Base-by-base conservation (phyloP, 2,888 invertebrate species). In the Drosophila algonquin region DNA sequence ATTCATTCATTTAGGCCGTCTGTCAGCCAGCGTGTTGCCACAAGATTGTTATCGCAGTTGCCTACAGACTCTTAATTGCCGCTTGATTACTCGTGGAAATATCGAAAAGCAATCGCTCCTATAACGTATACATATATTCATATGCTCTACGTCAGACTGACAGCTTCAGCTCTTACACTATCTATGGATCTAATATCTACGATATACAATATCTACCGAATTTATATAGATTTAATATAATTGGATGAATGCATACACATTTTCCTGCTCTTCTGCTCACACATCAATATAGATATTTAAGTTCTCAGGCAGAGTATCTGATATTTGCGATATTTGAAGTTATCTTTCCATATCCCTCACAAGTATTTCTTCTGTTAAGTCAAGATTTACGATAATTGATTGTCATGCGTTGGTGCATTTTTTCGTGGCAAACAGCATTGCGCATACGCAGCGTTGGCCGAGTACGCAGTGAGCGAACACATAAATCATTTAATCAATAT, bases 401-500 rank as follows among this genome's bases (percentile, higher is more conserved):
- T 77, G 69, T 68, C 74, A 47, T 79, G 76, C 79, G 65, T 78
- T 81, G 79, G 67, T 60, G 63, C 24, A 21, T 45, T 40, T 46
- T 50, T 44, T 50, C 48, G 18, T 10, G 21, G 75, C 84, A 70
- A 69, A 68, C 71, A 51, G 52, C 56, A 73, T 76, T 87, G 80
- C 80, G 73, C 80, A 85, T 84, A 77, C 86, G 87, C 86, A 87
- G 50, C 67, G 81, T 54, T 76, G 78, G 64, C 74, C 52, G 61
- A 60, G 50, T 27, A 51, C 51, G 50, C 68, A 61, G 61, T 62
- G 61, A 58, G 59, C 60, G 45, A 21, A 32, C 50, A 57, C 74
- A 84, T 87, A 84, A 87, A 87, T 84, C 88, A 84, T 87, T 84
- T 73, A 77, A 84, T 87, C 83, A 85, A 84, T 84, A 84, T 85